Base-by-base conservation (phyloP, 2,888 invertebrate species). In the Cryptus armator region DNA sequence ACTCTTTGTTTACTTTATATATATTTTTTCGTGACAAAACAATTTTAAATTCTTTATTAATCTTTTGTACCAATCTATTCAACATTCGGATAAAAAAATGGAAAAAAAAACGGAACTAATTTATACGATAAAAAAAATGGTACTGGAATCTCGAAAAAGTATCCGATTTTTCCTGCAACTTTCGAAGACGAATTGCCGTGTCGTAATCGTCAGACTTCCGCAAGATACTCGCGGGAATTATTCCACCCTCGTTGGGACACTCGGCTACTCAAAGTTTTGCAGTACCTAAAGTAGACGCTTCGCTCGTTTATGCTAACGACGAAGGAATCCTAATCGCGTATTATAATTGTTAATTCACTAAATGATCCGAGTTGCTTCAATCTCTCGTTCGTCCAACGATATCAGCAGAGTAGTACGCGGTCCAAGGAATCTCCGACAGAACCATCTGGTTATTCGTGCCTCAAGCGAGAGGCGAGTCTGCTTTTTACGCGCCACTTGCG, bases 261-360 rank as follows among this genome's bases (percentile, higher is more conserved):
- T 88, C 84, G 83, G 86, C 86, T 88, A 88, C 87, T 89, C 83
- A 89, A 92, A 92, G 87, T 92, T 92, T 89, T 89, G 37, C 89
- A 89, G 89, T 89, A 87, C 88, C 86, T 56, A 24, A 24, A 56
- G 86, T 64, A 71, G 83, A 70, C 83, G 81, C 89, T 90, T 88
- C 88, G 90, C 86, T 84, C 89, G 88, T 90, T 92, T 92, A 92
- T 91, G 92, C 90, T 91, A 93, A 93, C 90, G 87, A 87, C 78
- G 81, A 88, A 81, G 85, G 89, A 92, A 92, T 92, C 90, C 90
- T 91, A 93, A 91, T 92, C 89, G 81, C 85, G 86, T 88, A 93
- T 93, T 93, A 93, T 91, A 92, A 93, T 93, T 92, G 92, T 93
- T 93, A 93, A 93, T 93, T 92, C 91, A 89, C 90, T 91, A 91